Conservation (phyloP, 2,113 vertebrate genomes). For the Antechinus stuartii region DNA sequence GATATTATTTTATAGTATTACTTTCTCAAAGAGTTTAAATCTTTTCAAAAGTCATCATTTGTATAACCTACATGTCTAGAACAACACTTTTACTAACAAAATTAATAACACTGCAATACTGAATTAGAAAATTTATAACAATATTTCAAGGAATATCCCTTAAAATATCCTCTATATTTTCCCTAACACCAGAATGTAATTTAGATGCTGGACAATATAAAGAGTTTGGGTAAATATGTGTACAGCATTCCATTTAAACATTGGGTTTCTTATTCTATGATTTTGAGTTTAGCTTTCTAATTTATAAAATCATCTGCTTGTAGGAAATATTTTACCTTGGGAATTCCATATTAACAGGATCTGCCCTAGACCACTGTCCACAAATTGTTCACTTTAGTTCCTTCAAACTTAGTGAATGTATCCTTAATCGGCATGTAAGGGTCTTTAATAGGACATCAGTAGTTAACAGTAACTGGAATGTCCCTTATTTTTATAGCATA, state of each 20-base stretch:
- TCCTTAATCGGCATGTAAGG: neutral
- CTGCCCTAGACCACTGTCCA: neutral
- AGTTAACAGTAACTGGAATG: neutral
- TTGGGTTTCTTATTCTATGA: neutral
- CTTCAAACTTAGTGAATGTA: neutral
- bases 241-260: neutral
- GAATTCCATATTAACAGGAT: neutral
- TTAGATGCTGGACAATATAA: neutral
- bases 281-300: neutral
- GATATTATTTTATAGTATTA: neutral
- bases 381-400: neutral
- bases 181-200: neutral
- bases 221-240: neutral
- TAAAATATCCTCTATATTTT: neutral
- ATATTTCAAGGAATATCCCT: neutral
- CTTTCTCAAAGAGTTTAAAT: neutral
- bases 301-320: neutral
- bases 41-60: neutral
- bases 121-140: neutral
- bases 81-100: neutral
- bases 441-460: neutral
- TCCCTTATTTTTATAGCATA: neutral
- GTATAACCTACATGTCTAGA: neutral
- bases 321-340: neutral
- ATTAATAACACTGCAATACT: neutral